Evolutionary conservation across 2,797 vertebrate genomes (phyloP).

Genomic region (Malacoraja senta): DNA sequence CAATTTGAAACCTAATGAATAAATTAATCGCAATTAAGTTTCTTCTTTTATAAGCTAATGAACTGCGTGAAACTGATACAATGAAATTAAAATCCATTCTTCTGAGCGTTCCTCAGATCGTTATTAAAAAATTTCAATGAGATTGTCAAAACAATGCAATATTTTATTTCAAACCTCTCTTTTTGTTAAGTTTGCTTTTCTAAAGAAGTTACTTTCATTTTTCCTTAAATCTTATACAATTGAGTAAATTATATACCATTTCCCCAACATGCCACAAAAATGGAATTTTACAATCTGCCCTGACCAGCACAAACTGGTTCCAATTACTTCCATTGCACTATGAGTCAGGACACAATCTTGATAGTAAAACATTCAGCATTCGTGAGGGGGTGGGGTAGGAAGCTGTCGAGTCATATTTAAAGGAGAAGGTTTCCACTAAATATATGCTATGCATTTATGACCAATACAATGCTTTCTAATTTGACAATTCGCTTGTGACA

Average conservation of each 20-base stretch:
- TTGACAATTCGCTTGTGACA: constrained; percentile 17
- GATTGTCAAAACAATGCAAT: constrained; percentile 20
- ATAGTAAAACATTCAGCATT: constrained; percentile 29
- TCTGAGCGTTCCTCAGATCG: background rate
- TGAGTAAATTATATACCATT: constrained; percentile 26
- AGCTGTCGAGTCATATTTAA: background rate
- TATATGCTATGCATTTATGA: constrained; percentile 26
- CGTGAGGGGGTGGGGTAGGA: constrained; percentile 26
- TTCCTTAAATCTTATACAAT: background rate
- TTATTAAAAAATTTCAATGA: background rate
- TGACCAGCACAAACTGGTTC: constrained; percentile 37
- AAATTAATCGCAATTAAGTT: background rate
- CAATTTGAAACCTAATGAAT: constrained; percentile 11
- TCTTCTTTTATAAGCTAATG: constrained; percentile 28
- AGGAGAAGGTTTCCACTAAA: constrained; percentile 14
- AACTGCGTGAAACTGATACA: background rate
- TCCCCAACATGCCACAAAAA: constrained; percentile 28
- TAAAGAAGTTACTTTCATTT: background rate
- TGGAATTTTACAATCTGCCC: constrained; percentile 32
- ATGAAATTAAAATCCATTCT: background rate
- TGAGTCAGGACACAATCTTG: constrained; percentile 36
- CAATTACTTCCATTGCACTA: constrained; percentile 35
- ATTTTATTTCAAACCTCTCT: background rate
- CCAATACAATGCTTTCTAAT: background rate
- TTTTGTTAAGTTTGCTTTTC: background rate